Conservation (phyloP, 2,888 invertebrate genomes). For the Cenopis cana region DNA sequence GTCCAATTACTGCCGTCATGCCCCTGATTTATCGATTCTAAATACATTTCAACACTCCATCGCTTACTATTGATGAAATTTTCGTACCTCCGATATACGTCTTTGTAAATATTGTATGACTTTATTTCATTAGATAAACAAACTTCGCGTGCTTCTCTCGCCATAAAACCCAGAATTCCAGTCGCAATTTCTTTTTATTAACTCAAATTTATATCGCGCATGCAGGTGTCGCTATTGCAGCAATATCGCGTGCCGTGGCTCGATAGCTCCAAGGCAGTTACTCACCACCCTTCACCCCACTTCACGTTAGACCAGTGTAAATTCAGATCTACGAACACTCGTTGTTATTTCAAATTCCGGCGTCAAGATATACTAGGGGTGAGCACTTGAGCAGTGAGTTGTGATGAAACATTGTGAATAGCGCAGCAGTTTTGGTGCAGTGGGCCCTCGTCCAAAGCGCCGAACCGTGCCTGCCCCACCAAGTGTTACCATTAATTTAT, state of each 20-base stretch:
- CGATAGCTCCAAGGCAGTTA: constrained; percentile 50
- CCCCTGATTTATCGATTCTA: background rate
- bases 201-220: background rate
- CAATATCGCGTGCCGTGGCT: constrained; percentile 65
- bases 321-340: background rate
- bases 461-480: constrained; percentile 63
- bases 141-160: background rate
- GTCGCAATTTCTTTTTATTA: constrained; percentile 4
- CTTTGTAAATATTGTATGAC: background rate
- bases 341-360: background rate
- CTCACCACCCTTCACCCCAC: background rate
- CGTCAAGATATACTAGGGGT: background rate
- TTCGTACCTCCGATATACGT: background rate
- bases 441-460: constrained; percentile 63
- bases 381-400: no score
- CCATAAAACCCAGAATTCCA: constrained; percentile 2
- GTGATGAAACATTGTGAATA: background rate
- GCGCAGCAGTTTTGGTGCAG: constrained; percentile 57
- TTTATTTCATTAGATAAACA: background rate
- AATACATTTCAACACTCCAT: constrained; percentile 3
- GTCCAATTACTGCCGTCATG: background rate
- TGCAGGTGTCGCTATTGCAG: constrained; percentile 61
- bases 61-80: background rate
- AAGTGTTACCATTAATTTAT: constrained; percentile 77
- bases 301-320: background rate